A percentile compares a stretch with the other conserved stretches of the same genome.
phyloP scores from a whole-genome alignment of 2,113 vertebrate species.

The Gymnogyps californianus region DNA sequence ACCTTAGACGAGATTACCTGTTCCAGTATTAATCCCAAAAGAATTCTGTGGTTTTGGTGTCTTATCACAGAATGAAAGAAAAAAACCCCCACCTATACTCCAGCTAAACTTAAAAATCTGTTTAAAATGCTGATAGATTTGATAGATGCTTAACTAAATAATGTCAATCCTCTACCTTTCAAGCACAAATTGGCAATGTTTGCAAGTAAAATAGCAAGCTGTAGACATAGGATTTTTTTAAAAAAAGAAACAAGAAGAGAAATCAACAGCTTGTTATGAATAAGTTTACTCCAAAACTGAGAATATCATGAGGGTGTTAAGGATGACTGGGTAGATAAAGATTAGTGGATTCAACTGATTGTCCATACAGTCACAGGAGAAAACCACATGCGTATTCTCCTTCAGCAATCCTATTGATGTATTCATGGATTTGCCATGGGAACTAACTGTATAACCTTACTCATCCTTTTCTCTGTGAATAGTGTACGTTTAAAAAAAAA shows the following conservation, averaged over 20 bases:
- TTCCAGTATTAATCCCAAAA: not conserved
- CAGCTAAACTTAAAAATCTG: not conserved
- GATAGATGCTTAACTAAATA: not conserved
- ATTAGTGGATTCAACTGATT: slow-evolving; percentile 34
- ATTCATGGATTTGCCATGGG: slow-evolving; percentile 26
- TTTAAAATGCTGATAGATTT: not conserved
- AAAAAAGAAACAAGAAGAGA: not conserved
- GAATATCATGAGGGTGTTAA: slow-evolving; percentile 6
- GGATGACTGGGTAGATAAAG: slow-evolving; percentile 26
- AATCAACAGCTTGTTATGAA: slow-evolving; percentile 41
- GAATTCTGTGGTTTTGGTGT: not conserved
- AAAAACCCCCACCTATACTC: not conserved
- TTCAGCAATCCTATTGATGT: slow-evolving; percentile 47
- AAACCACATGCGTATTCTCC: slow-evolving; percentile 61
- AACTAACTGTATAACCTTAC: slow-evolving; percentile 42
- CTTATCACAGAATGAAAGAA: not conserved
- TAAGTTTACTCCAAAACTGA: not conserved
- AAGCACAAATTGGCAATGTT: not conserved
- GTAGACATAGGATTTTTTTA: not conserved
- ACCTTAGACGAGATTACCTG: not conserved
- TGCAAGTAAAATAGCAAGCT: not conserved
- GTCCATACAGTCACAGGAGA: slow-evolving; percentile 18
- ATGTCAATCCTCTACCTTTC: not conserved
- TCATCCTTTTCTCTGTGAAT: slow-evolving; percentile 26
- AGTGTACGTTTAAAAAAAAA: not conserved